phyloP scores from a whole-genome alignment of 2,113 vertebrate species.

The Clarias batrachus region DNA sequence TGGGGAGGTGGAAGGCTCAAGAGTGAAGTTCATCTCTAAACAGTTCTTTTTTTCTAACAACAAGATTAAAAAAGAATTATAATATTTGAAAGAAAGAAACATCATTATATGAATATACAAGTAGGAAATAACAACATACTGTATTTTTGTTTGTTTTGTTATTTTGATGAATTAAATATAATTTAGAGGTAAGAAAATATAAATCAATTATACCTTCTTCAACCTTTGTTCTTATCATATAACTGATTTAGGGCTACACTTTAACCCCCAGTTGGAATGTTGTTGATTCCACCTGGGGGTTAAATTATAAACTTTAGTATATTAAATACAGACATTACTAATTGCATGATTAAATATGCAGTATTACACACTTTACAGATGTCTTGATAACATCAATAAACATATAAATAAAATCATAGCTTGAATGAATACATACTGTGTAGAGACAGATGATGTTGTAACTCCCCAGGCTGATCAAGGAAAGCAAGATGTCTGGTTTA shows the following conservation, averaged over 20 bases:
- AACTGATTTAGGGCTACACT: neutral
- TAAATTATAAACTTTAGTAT: neutral
- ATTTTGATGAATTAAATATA: neutral
- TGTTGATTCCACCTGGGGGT: neutral
- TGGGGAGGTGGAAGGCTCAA: neutral
- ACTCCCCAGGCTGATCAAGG: neutral
- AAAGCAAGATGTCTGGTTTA: constrained; percentile 1
- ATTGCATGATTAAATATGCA: neutral
- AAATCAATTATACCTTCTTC: neutral
- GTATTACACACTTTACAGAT: neutral
- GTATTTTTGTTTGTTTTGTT: neutral
- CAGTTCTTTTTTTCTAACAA: neutral
- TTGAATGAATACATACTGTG: constrained; percentile 17
- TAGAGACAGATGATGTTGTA: neutral
- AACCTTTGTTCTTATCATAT: neutral
- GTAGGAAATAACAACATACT: neutral
- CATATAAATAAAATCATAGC: neutral
- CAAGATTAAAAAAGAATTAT: neutral
- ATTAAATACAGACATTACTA: neutral
- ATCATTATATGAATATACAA: neutral
- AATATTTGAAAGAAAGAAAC: neutral
- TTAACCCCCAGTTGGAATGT: neutral
- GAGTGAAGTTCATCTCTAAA: constrained; percentile 35
- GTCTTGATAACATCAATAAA: neutral
- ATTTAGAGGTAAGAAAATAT: neutral